These are phyloP conservation scores for Cryptocephalus moraei DNA, from an alignment of 2,888 invertebrate species.

Conservation along the genomic window DNA sequence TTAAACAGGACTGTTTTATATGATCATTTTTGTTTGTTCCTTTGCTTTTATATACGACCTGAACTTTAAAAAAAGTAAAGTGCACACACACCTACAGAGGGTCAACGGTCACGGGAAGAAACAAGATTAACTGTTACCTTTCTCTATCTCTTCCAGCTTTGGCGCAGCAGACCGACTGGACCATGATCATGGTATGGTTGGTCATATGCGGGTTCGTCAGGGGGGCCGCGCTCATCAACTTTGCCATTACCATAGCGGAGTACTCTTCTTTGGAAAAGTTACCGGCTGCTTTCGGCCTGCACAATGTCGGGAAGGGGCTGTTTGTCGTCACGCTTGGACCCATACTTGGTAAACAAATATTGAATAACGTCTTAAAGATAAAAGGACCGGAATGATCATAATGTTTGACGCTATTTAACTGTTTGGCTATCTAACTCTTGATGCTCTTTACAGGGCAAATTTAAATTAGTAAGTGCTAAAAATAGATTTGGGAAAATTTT, in stretches of 20 bases:
- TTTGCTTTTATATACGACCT: constrained; percentile 19
- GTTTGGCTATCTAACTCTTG: no score
- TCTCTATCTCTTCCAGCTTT: constrained; percentile 46
- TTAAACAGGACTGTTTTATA: not conserved
- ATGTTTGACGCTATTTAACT: no score
- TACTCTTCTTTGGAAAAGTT: constrained; percentile 59
- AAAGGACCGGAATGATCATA: no score
- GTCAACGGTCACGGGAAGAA: not conserved
- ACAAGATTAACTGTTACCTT: no score
- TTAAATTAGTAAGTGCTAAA: no score
- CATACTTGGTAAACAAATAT: constrained; percentile 51
- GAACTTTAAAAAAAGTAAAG: constrained; percentile 10
- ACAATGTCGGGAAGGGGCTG: constrained; percentile 66
- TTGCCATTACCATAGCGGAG: constrained; percentile 69
- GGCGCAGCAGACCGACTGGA: constrained; percentile 63
- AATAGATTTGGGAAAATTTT: no score
- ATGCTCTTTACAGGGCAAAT: no score
- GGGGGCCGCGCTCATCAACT: constrained; percentile 67
- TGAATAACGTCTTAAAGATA: no score
- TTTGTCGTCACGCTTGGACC: constrained; percentile 62
- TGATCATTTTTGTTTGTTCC: constrained; percentile 16
- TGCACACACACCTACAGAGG: constrained; percentile 6
- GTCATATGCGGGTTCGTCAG: constrained; percentile 70
- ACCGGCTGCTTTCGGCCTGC: constrained; percentile 67
- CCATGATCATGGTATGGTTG: constrained; percentile 56